These are phyloP conservation scores for Mythimna ferrago DNA, from an alignment of 2,888 invertebrate genomes.

Conservation along the genomic window DNA sequence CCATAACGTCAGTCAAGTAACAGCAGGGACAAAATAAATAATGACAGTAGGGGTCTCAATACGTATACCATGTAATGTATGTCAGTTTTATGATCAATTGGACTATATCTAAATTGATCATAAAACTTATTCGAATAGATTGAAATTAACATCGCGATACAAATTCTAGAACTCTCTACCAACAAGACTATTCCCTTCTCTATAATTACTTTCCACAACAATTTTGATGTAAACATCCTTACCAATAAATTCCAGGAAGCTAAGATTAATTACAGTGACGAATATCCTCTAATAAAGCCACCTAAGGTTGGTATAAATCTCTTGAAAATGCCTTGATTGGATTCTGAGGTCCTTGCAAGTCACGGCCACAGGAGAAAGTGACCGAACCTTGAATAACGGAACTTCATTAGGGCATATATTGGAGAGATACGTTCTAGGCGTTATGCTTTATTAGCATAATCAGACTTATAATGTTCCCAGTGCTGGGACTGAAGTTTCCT, in stretches of 20 bases:
- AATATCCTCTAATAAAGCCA: slow-evolving; percentile 76
- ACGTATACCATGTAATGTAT: too few relatives aligned
- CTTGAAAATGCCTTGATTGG: slow-evolving; percentile 81
- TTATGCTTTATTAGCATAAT: too few relatives aligned
- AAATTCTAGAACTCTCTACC: neutral
- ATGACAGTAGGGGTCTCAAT: neutral
- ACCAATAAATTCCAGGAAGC: slow-evolving; percentile 64
- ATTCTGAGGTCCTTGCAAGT: slow-evolving; percentile 70
- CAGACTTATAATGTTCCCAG: too few relatives aligned
- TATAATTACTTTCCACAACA: slow-evolving; percentile 11
- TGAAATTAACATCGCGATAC: neutral
- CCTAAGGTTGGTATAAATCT: slow-evolving; percentile 78
- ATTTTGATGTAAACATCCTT: slow-evolving; percentile 39
- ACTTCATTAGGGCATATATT: slow-evolving; percentile 14
- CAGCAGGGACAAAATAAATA: too few relatives aligned
- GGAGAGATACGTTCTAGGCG: neutral
- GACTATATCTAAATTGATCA: neutral
- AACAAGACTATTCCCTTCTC: neutral
- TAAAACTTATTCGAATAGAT: neutral
- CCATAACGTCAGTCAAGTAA: neutral
- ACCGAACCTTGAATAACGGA: slow-evolving; percentile 9
- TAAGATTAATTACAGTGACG: slow-evolving; percentile 78
- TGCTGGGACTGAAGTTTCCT: too few relatives aligned
- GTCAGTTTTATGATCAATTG: neutral
- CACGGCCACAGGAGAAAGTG: slow-evolving; percentile 67